These are phyloP conservation scores for Lethrus apterus DNA, from an alignment of 1,140 invertebrate species.

Conservation along the genomic window DNA sequence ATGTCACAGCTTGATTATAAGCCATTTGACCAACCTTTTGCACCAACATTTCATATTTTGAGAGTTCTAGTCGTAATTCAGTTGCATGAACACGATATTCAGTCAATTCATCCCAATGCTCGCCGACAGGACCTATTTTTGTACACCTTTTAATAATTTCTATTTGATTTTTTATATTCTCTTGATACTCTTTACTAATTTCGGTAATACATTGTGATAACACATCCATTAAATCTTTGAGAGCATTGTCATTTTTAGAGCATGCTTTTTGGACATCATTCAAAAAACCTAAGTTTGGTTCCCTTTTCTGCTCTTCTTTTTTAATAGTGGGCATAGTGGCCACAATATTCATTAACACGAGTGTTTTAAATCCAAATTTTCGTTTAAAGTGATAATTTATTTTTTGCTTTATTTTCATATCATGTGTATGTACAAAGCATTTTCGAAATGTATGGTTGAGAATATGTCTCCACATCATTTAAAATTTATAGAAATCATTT, in stretches of 20 bases:
- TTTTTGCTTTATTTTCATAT: too few relatives aligned
- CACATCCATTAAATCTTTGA: constrained; percentile 29
- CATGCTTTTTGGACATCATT: constrained; percentile 17
- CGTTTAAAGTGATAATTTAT: too few relatives aligned
- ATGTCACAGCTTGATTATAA: constrained; percentile 19
- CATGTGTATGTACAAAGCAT: too few relatives aligned
- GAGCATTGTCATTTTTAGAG: constrained; percentile 25
- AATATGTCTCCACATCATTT: too few relatives aligned
- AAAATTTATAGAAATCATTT: too few relatives aligned
- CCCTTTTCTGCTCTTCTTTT: neutral
- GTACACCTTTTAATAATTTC: constrained; percentile 26
- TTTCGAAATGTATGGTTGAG: too few relatives aligned
- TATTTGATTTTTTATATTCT: constrained; percentile 33
- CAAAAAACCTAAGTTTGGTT: neutral
- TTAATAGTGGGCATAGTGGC: constrained; percentile 2
- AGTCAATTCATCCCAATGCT: constrained; percentile 33
- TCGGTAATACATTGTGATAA: constrained; percentile 27
- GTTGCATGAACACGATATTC: constrained; percentile 27
- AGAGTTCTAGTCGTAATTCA: constrained; percentile 31
- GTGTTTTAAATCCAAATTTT: too few relatives aligned
- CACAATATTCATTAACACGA: neutral
- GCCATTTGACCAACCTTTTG: constrained; percentile 30
- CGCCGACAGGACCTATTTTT: constrained; percentile 21
- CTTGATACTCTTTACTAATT: constrained; percentile 31
- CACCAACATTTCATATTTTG: constrained; percentile 28